Conservation (phyloP, 92 coral and sea anemone genomes). For the Heliopora coerulea region DNA sequence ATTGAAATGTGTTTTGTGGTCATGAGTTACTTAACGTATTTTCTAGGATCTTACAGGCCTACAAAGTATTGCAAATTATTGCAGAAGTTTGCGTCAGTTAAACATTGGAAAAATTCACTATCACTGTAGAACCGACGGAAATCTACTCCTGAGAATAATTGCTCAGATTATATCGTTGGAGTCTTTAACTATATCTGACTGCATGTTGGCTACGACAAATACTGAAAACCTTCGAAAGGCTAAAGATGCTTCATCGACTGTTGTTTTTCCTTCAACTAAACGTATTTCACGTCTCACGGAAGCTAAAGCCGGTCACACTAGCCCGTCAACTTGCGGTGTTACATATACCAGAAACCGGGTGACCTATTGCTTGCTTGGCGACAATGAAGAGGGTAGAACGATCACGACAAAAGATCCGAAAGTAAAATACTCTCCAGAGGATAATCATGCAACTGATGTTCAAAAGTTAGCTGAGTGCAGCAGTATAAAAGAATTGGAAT, state of each 20-base stretch:
- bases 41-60: neutral
- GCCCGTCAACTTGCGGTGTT: neutral
- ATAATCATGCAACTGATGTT: neutral
- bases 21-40: neutral
- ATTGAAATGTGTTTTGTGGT: no score
- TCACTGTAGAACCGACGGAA: neutral
- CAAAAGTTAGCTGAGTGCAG: neutral
- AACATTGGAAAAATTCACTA: neutral
- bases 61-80: neutral
- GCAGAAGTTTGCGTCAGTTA: neutral
- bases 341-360: no score
- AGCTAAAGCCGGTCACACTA: neutral
- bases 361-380: no score
- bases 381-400: no score
- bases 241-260: neutral
- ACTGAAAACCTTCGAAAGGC: neutral
- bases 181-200: neutral
- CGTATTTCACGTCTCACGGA: neutral
- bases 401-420: no score
- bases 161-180: neutral
- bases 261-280: neutral
- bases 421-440: neutral
- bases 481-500: neutral
- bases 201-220: neutral
- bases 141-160: neutral